Evolutionary conservation across 1,140 invertebrate species (phyloP).

Genomic region (Bombus impatiens): DNA sequence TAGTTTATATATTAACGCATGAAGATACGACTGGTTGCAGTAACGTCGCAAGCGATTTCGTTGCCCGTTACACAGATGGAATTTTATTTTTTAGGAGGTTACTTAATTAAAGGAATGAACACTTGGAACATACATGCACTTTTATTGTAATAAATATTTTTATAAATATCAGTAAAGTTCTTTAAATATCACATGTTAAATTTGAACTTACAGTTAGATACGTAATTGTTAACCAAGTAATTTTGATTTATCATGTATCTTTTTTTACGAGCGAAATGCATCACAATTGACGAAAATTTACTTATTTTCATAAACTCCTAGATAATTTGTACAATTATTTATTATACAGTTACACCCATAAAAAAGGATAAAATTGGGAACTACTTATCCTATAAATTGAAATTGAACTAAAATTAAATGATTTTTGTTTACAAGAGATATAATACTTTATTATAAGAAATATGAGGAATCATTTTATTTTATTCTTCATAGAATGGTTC

Average conservation of each 20-base stretch:
- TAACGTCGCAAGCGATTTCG: not conserved
- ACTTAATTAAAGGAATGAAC: not conserved
- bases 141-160: conserved; percentile 26
- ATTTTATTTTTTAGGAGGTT: not conserved
- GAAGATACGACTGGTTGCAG: not conserved
- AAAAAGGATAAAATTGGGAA: conserved; percentile 9
- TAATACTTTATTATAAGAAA: conserved; percentile 30
- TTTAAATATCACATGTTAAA: not conserved
- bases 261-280: not conserved
- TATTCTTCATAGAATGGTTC: conserved; percentile 54
- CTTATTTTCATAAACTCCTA: not conserved
- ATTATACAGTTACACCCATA: conserved; percentile 10
- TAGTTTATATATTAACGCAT: not conserved
- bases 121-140: not conserved
- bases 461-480: conserved; percentile 9
- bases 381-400: conserved; percentile 3
- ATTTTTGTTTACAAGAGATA: conserved; percentile 39
- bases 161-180: conserved; percentile 30
- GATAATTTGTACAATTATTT: conserved; percentile 25
- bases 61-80: not conserved
- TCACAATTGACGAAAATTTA: not conserved
- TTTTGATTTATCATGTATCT: conserved; percentile 9
- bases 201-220: not conserved
- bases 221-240: not conserved
- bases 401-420: conserved; percentile 33